Percentiles rank a stretch among this genome's conserved stretches.
phyloP scores from a whole-genome alignment of 2,888 invertebrate genomes.

The Nemotelus nigrinus region DNA sequence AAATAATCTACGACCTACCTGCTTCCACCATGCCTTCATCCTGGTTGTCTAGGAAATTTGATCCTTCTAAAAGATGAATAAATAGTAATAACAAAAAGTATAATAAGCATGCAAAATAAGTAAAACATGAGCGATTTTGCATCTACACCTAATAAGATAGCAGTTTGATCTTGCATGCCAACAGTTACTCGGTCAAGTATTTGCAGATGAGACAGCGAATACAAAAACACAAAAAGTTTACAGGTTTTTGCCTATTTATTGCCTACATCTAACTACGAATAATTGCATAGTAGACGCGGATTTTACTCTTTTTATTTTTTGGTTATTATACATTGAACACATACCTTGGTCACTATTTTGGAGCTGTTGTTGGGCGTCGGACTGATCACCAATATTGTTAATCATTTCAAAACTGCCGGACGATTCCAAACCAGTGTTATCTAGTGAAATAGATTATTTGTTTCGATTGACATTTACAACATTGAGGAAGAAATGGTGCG shows the following conservation, averaged over 20 bases:
- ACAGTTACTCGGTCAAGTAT: not conserved
- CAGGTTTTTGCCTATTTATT: no score
- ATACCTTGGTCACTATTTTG: no score
- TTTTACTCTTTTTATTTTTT: no score
- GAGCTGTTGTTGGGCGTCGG: conserved; percentile 53
- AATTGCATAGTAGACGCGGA: no score
- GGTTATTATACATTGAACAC: no score
- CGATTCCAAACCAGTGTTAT: conserved; percentile 60
- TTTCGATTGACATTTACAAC: conserved; percentile 21
- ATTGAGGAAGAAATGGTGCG: conserved; percentile 47
- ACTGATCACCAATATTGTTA: conserved; percentile 69
- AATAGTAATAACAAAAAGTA: not conserved
- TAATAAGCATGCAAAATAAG: conserved; percentile 30
- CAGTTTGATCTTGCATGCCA: not conserved
- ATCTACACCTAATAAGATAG: not conserved
- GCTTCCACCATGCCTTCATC: conserved; percentile 28
- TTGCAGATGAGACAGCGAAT: no score
- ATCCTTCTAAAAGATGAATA: conserved; percentile 40
- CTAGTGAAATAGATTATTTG: conserved; percentile 36
- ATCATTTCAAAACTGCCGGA: conserved; percentile 77
- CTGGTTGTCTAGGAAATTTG: conserved; percentile 23
- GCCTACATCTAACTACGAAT: no score
- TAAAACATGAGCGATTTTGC: not conserved
- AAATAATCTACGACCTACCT: conserved; percentile 11
- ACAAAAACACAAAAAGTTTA: no score